These are phyloP conservation scores for Leuciscus waleckii DNA, from an alignment of 2,797 vertebrate species.

Conservation along the genomic window DNA sequence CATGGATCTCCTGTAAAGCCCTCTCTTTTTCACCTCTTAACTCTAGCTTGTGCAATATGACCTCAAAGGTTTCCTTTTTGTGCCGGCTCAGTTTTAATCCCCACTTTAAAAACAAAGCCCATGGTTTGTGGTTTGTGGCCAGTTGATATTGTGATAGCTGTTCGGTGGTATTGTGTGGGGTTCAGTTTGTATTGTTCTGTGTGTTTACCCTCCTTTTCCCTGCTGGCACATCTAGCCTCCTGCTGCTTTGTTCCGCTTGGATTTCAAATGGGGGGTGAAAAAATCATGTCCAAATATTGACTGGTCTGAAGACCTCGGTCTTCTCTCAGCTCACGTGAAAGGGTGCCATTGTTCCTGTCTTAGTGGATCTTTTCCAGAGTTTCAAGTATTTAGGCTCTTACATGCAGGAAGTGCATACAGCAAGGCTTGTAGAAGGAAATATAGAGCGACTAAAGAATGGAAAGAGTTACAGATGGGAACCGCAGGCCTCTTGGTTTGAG, in stretches of 20 bases:
- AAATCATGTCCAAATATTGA: slow-evolving; percentile 87
- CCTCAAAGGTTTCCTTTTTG: slow-evolving; percentile 62
- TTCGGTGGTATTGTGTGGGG: slow-evolving; percentile 71
- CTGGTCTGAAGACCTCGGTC: slow-evolving; percentile 74
- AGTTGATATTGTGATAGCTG: slow-evolving; percentile 77
- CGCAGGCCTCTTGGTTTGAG: slow-evolving; percentile 60
- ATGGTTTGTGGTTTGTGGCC: slow-evolving; percentile 66
- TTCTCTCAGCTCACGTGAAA: slow-evolving; percentile 80
- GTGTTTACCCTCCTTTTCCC: slow-evolving; percentile 76
- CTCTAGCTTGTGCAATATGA: slow-evolving; percentile 55
- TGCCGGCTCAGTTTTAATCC: slow-evolving; percentile 75
- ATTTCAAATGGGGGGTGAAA: slow-evolving; percentile 72
- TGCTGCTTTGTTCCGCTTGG: slow-evolving; percentile 75
- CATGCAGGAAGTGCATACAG: slow-evolving; percentile 71
- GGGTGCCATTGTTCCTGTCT: slow-evolving; percentile 82
- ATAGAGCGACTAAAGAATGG: slow-evolving; percentile 63
- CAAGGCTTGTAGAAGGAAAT: slow-evolving; percentile 70
- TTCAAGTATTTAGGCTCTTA: slow-evolving; percentile 78
- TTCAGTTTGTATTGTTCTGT: slow-evolving; percentile 72
- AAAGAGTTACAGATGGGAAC: slow-evolving; percentile 61
- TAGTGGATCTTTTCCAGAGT: slow-evolving; percentile 76
- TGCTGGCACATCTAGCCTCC: slow-evolving; percentile 69
- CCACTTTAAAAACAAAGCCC: slow-evolving; percentile 76
- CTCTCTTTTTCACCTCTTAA: slow-evolving; percentile 55
- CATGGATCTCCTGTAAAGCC: slow-evolving; percentile 45